Evolutionary conservation across 2,113 vertebrate genomes (phyloP).

Genomic region (Alethe castanea): DNA sequence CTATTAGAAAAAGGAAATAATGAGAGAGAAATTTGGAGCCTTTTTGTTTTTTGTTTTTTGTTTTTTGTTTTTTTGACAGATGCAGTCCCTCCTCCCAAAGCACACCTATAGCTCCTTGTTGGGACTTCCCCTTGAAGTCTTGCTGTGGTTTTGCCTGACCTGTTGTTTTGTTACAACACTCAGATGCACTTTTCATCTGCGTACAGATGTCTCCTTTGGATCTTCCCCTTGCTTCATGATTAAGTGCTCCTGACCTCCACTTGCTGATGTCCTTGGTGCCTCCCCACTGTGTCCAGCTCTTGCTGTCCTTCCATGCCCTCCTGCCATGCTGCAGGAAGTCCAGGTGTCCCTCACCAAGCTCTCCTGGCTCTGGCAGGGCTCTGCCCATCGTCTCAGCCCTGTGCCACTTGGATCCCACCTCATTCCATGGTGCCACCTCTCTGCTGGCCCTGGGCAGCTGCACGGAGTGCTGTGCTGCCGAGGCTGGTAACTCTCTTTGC

Average conservation of each 20-base stretch:
- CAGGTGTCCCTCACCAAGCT: accelerated
- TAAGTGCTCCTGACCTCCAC: not conserved
- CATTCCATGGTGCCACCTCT: not conserved
- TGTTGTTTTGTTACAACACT: not conserved
- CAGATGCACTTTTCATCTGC: not conserved
- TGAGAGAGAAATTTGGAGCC: not conserved
- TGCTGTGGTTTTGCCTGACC: not conserved
- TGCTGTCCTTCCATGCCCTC: not conserved
- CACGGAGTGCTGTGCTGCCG: accelerated
- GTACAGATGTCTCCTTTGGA: not conserved
- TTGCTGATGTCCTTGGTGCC: too few species aligned
- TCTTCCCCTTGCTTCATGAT: not conserved
- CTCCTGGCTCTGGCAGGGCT: not conserved
- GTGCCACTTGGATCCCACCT: accelerated
- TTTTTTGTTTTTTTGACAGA: not conserved
- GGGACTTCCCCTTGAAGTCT: too few species aligned
- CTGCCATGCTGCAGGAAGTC: accelerated
- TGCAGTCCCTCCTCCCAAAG: not conserved
- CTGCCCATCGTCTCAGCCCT: accelerated
- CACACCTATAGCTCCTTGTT: accelerated
- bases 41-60: too few species aligned
- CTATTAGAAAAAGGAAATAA: not conserved
- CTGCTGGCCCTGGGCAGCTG: not conserved
- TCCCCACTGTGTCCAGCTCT: accelerated
- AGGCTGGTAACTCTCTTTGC: not conserved